A percentile compares a stretch with the other conserved stretches of the same genome.
Evolutionary conservation across 2,113 vertebrate species (phyloP).

Genomic region (Saguinus imperator): DNA sequence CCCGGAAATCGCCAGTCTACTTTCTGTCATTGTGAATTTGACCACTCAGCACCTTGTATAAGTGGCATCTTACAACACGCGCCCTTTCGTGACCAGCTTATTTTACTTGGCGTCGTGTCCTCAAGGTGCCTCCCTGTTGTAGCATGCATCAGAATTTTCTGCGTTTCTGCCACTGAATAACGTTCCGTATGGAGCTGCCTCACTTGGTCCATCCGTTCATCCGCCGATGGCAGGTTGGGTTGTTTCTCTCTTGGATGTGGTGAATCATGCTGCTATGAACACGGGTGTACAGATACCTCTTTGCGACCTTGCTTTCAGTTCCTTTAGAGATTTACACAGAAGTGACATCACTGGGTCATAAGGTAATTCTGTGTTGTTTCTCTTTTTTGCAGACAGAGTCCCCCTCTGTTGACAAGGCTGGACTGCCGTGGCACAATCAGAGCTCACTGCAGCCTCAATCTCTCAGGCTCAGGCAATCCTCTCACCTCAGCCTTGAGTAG

Average conservation of each 20-base stretch:
- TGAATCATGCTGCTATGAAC: background rate
- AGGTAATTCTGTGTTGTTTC: too few species aligned
- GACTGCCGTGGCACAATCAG: too few species aligned
- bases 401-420: too few species aligned
- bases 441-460: too few species aligned
- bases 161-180: too few species aligned
- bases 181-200: rapidly evolving
- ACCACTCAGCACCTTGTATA: rapidly evolving
- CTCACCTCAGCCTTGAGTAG: too few species aligned
- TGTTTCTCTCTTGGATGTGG: rapidly evolving
- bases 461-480: too few species aligned
- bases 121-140: rapidly evolving
- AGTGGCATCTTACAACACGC: background rate
- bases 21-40: background rate
- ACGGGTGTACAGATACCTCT: background rate
- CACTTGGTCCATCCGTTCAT: rapidly evolving
- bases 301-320: background rate
- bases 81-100: too few species aligned
- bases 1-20: background rate
- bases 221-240: rapidly evolving
- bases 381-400: too few species aligned
- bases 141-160: background rate
- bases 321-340: background rate
- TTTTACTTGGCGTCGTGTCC: background rate
- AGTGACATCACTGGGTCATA: background rate